These are phyloP conservation scores for Hirtodrosophila alboralis DNA, from an alignment of 2,888 invertebrate genomes.

Conservation along the genomic window DNA sequence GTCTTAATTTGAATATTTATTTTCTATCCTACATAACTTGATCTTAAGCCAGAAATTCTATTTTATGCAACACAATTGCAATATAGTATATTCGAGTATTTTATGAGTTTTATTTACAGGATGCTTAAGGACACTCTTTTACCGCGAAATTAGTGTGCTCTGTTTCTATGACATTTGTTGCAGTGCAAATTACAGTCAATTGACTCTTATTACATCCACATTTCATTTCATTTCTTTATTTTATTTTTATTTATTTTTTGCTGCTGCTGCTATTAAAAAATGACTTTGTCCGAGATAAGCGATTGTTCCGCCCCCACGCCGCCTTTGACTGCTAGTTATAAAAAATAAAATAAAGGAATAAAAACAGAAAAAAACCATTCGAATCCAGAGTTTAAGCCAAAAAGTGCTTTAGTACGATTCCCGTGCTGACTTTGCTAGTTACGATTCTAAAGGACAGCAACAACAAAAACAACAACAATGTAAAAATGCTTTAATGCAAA, in stretches of 20 bases:
- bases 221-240: no score
- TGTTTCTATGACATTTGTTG: neutral
- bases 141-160: no score
- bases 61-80: no score
- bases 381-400: conserved; percentile 23
- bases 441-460: conserved; percentile 33
- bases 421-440: conserved; percentile 48
- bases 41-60: no score
- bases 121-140: no score
- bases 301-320: conserved; percentile 26
- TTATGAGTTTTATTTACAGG: no score
- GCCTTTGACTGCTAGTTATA: conserved; percentile 25
- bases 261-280: conserved; percentile 24
- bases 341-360: neutral
- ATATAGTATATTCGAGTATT: no score
- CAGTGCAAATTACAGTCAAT: conserved; percentile 5
- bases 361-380: conserved; percentile 11
- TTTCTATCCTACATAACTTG: no score
- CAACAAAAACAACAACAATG: conserved; percentile 9
- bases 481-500: conserved; percentile 70
- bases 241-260: no score
- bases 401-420: conserved; percentile 16
- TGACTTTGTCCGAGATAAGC: conserved; percentile 36
- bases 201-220: conserved; percentile 12
- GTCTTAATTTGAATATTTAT: no score